Base-by-base conservation (phyloP, 1,140 invertebrate species). In the Eurosta solidaginis region DNA sequence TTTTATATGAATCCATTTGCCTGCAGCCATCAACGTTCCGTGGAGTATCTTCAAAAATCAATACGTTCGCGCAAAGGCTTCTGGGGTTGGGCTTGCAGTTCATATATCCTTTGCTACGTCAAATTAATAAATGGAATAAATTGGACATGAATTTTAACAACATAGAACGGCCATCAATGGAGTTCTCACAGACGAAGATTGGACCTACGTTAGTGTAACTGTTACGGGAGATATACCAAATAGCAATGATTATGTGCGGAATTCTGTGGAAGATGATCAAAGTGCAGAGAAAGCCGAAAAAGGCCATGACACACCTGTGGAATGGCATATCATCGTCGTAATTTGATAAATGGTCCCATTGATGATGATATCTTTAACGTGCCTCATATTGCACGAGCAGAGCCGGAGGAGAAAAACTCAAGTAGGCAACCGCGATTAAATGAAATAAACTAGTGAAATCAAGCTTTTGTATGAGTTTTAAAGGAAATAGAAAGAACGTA, bases 11-110 rank as follows among this genome's bases (percentile, higher is more conserved):
- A 94, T 79, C 81, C 84, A 3, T 88, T 87, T 81, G 83, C 84
- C 9, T 94, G 93, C 82, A 91, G 91, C 79, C 93, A 94, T 81
- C 93, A 94, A 80, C 87, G 93, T 49, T 90, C 93, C 0, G 90
- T 91, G 0, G 85, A 89, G 2, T 93, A 94, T 78, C 95, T 92
- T 79, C 90, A 91, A 0, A 93, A 95, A 83, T 94, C 93, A 0
- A 92, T 95, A 42, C 92, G 91, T 78, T 89, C 90, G 1, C 80
- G 88, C 3, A 79, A 88, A 3, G 93, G 93, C 1, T 94, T 94
- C 81, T 92, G 90, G 89, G 92, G 91, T 4, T 93, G 91, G 89
- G 89, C 90, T 0, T 94, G 93, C 82, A 83, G 89, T 12, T 89
- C 89, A 1, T 91, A 91, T 78, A 82, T 82, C 86, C 86, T 0